Conservation (phyloP, 2,797 vertebrate species). For the Xenops minutus region DNA sequence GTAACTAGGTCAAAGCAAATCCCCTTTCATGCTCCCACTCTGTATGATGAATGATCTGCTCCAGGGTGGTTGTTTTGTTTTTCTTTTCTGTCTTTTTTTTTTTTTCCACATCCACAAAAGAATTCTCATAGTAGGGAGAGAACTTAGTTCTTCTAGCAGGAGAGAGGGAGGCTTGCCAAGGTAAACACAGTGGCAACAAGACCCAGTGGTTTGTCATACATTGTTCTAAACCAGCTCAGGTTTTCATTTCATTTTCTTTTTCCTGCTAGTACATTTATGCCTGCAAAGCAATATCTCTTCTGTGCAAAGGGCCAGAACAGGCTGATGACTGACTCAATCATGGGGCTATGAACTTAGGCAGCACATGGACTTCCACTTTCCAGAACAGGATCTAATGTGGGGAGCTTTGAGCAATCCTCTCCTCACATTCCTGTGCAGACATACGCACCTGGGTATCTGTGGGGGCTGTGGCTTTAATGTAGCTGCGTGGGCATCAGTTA, state of each 20-base stretch:
- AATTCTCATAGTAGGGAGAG: background rate
- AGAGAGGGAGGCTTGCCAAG: background rate
- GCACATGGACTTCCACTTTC: background rate
- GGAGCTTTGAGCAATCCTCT: background rate
- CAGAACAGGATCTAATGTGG: background rate
- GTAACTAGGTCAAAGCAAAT: constrained; percentile 54
- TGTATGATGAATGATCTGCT: constrained; percentile 25
- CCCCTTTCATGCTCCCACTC: constrained; percentile 9
- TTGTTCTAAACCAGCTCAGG: background rate
- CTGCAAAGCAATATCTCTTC: background rate
- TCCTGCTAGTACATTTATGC: background rate
- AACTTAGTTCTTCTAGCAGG: background rate
- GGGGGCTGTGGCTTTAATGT: background rate
- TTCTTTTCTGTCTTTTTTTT: background rate
- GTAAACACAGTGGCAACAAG: constrained; percentile 25
- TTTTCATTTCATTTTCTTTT: constrained; percentile 36
- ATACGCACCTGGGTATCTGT: background rate
- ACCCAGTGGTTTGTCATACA: background rate
- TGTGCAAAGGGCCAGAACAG: background rate
- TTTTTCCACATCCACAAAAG: background rate
- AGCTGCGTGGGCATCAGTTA: background rate
- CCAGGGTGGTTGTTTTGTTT: background rate
- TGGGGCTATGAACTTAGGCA: background rate
- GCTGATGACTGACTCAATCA: background rate
- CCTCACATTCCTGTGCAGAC: background rate